Evolutionary conservation across 1,140 invertebrate genomes (phyloP).

Genomic region (Druon quercuslanigerum): DNA sequence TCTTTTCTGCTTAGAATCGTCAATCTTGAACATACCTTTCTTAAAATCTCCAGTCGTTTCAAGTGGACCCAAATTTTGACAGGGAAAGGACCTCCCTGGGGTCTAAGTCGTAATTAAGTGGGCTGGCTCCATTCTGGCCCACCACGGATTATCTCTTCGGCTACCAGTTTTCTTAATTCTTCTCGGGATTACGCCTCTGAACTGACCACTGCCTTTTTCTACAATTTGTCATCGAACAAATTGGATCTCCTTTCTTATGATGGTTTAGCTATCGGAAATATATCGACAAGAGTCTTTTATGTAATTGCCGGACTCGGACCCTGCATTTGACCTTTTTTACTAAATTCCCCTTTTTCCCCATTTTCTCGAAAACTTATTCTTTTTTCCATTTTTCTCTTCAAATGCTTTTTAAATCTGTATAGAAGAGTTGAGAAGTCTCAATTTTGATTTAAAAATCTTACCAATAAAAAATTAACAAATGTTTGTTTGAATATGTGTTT

Average conservation of each 20-base stretch:
- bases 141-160: slow-evolving; percentile 50
- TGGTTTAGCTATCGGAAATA: background rate
- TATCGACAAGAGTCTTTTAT: background rate
- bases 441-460: no score
- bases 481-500: no score
- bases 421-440: no score
- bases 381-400: no score
- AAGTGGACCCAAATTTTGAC: slow-evolving; percentile 50
- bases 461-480: no score
- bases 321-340: no score
- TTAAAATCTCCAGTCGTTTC: slow-evolving; percentile 1
- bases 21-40: background rate
- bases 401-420: no score
- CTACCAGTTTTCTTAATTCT: slow-evolving; percentile 35
- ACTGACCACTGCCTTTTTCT: background rate
- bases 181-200: slow-evolving; percentile 6
- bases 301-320: background rate
- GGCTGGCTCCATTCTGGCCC: slow-evolving; percentile 33
- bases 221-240: slow-evolving; percentile 33
- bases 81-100: slow-evolving; percentile 48
- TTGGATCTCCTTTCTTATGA: background rate
- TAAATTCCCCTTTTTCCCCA: no score
- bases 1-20: background rate
- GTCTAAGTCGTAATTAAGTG: slow-evolving; percentile 61
- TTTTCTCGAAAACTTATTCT: no score